Evolutionary conservation across 1,140 invertebrate genomes (phyloP).

Genomic region (Scylla paramamosain): DNA sequence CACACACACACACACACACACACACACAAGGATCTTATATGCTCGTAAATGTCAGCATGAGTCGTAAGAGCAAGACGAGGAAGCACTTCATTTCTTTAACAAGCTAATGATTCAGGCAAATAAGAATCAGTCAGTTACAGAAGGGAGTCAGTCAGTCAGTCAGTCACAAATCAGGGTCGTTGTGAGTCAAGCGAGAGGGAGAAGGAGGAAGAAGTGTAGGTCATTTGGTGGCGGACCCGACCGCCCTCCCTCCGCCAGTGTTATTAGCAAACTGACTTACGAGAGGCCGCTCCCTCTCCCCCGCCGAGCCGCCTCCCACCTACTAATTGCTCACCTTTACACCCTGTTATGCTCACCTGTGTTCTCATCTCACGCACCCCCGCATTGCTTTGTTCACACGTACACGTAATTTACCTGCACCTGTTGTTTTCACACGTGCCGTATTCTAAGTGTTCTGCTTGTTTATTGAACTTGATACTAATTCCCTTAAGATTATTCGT

Average conservation of each 20-base stretch:
- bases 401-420: background rate
- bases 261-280: background rate
- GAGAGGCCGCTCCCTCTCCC: background rate
- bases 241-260: background rate
- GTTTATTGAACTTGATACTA: background rate
- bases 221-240: background rate
- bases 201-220: background rate
- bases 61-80: too few species aligned
- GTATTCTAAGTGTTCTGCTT: background rate
- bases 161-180: background rate
- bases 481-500: too few species aligned
- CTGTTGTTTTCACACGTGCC: background rate
- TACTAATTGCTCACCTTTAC: background rate
- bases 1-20: too few species aligned
- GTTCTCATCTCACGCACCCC: background rate
- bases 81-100: too few species aligned
- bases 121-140: too few species aligned
- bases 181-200: background rate
- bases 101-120: too few species aligned
- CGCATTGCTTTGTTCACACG: background rate
- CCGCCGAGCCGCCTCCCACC: background rate
- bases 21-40: too few species aligned
- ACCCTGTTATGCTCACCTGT: conserved; percentile 9
- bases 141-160: background rate
- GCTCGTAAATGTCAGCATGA: too few species aligned